Evolutionary conservation across 2,113 vertebrate genomes (phyloP).

Genomic region (Uropsilus gracilis): DNA sequence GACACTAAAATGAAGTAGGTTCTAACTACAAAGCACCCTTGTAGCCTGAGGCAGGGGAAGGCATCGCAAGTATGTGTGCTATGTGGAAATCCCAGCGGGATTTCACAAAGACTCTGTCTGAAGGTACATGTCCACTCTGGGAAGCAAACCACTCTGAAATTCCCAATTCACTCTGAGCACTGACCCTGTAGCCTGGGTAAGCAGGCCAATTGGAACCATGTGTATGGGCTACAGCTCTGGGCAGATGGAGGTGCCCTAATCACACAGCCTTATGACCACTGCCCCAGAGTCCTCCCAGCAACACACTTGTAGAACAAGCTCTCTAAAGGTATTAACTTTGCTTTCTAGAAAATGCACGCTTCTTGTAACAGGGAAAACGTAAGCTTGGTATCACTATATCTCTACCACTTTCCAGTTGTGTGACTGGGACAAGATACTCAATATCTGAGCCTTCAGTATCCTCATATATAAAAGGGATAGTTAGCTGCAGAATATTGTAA

Average conservation of each 20-base stretch:
- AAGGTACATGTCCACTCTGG: slow-evolving; percentile 74
- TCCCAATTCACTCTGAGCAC: slow-evolving; percentile 66
- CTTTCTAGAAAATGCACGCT: not conserved
- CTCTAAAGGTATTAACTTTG: not conserved
- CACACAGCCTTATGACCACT: not conserved
- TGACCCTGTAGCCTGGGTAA: slow-evolving; percentile 63
- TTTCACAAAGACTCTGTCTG: slow-evolving; percentile 59
- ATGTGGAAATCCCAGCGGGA: slow-evolving; percentile 74
- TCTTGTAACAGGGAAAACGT: not conserved
- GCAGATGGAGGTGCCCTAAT: not conserved
- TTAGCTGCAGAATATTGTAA: not conserved
- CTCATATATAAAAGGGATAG: not conserved
- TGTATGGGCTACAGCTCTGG: slow-evolving; percentile 44
- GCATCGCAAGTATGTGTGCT: slow-evolving; percentile 78
- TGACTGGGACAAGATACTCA: not conserved
- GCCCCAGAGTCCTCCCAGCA: not conserved
- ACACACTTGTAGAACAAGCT: not conserved
- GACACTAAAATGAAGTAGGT: slow-evolving; percentile 67
- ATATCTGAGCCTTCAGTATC: not conserved
- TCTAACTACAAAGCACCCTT: slow-evolving; percentile 77
- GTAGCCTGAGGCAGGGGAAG: slow-evolving; percentile 69
- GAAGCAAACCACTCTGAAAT: slow-evolving; percentile 72
- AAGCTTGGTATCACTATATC: not conserved
- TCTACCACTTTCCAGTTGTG: not conserved
- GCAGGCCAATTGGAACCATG: slow-evolving; percentile 76